phyloP scores from a whole-genome alignment of 2,888 invertebrate genomes.

The Dolichopus griseipennis region DNA sequence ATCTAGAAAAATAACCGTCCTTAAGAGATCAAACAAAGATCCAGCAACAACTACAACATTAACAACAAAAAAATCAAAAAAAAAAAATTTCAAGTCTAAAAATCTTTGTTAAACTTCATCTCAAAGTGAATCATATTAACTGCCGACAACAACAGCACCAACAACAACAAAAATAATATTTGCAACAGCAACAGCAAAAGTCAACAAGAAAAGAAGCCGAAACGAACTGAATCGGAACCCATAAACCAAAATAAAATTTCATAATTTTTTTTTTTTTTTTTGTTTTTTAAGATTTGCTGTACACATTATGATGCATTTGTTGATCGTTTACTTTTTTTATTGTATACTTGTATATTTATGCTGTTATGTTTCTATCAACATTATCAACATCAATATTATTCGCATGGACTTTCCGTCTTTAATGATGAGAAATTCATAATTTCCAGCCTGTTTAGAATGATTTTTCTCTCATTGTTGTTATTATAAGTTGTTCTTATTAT shows the following conservation, averaged over 20 bases:
- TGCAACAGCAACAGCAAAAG: not conserved
- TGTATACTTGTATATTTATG: not conserved
- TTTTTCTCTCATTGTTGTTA: too few relatives aligned
- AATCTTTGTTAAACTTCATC: not conserved
- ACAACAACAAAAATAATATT: not conserved
- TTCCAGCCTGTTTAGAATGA: not conserved
- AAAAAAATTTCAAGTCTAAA: too few relatives aligned
- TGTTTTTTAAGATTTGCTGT: not conserved
- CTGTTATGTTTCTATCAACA: not conserved
- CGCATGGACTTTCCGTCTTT: not conserved
- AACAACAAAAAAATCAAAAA: too few relatives aligned
- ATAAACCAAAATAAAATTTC: not conserved
- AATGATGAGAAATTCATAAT: conserved; percentile 6
- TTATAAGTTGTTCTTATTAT: too few relatives aligned
- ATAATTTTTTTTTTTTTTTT: not conserved
- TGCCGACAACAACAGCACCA: not conserved
- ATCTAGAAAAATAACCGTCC: too few relatives aligned
- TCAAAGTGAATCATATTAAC: not conserved
- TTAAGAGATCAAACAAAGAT: not conserved
- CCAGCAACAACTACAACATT: too few relatives aligned
- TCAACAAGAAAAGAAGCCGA: not conserved
- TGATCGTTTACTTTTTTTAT: not conserved
- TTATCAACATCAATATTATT: not conserved
- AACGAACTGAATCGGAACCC: not conserved
- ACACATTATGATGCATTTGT: not conserved